phyloP scores from a whole-genome alignment of 2,113 vertebrate species.

The Zosterops borbonicus region DNA sequence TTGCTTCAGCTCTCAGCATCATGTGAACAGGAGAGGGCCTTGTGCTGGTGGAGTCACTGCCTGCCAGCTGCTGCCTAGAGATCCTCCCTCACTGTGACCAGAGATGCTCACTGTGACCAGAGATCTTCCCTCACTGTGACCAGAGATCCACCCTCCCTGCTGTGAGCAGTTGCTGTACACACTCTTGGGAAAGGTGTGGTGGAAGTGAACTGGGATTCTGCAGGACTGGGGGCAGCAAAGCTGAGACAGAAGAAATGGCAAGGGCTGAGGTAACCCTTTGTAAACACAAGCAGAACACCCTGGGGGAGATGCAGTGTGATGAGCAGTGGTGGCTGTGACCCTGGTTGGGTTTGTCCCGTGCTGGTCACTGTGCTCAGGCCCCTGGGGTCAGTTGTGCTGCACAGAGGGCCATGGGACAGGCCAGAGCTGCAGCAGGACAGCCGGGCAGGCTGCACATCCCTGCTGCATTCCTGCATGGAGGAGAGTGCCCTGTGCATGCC shows the following conservation, averaged over 20 bases:
- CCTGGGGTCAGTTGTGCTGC: background rate
- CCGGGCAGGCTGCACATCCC: accelerated
- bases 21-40: background rate
- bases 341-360: background rate
- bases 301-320: background rate
- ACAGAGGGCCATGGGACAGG: background rate
- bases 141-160: background rate
- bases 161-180: background rate
- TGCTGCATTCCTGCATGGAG: background rate
- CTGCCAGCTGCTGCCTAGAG: background rate
- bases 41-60: background rate
- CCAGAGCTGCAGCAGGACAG: background rate
- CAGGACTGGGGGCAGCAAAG: background rate
- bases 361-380: background rate
- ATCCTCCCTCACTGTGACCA: background rate
- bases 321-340: background rate
- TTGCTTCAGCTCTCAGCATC: background rate
- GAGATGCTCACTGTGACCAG: background rate
- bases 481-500: background rate
- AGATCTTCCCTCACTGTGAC: too few species aligned
- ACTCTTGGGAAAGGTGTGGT: accelerated
- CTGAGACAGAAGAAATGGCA: background rate
- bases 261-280: background rate
- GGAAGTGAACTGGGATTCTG: background rate
- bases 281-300: background rate